Evolutionary conservation across 2,797 vertebrate genomes (phyloP).

Genomic region (Rhyacichthys aspro): DNA sequence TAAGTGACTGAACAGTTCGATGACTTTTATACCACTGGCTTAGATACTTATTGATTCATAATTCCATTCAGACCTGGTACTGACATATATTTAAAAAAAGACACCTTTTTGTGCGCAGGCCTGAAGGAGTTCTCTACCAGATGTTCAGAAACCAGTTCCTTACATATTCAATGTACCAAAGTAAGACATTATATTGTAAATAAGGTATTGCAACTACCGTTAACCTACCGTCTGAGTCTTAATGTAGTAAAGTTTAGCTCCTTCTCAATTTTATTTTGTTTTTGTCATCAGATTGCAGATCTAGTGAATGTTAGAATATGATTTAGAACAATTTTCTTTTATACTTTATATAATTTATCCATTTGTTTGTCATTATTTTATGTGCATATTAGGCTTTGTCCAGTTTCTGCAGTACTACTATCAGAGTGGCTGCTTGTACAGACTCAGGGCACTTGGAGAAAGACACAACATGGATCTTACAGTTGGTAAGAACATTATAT

Average conservation of each 20-base stretch:
- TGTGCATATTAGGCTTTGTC: conserved; percentile 85
- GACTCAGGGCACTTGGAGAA: conserved; percentile 91
- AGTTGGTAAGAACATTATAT: conserved; percentile 83
- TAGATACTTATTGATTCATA: too few species aligned
- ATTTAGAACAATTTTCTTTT: not conserved
- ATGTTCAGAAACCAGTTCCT: conserved; percentile 97
- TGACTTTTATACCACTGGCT: not conserved
- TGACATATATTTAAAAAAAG: too few species aligned
- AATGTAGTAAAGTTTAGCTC: too few species aligned
- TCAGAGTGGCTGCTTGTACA: conserved; percentile 94
- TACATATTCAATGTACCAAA: conserved; percentile 95
- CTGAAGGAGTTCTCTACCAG: conserved; percentile 94
- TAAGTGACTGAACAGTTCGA: conserved; percentile 72
- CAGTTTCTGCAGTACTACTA: conserved; percentile 99
- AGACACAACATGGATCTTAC: conserved; percentile 97
- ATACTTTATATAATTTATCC: not conserved
- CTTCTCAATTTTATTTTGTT: too few species aligned
- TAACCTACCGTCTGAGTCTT: too few species aligned
- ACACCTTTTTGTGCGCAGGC: conserved; percentile 78
- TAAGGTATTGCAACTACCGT: too few species aligned
- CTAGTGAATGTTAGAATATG: too few species aligned
- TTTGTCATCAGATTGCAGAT: too few species aligned
- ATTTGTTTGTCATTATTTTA: not conserved
- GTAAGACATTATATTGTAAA: conserved; percentile 77
- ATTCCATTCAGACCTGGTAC: too few species aligned